A percentile compares a stretch with the other conserved stretches of the same genome.
Conservation (phyloP, 1,140 invertebrate species). For the Drepana arcuata region DNA sequence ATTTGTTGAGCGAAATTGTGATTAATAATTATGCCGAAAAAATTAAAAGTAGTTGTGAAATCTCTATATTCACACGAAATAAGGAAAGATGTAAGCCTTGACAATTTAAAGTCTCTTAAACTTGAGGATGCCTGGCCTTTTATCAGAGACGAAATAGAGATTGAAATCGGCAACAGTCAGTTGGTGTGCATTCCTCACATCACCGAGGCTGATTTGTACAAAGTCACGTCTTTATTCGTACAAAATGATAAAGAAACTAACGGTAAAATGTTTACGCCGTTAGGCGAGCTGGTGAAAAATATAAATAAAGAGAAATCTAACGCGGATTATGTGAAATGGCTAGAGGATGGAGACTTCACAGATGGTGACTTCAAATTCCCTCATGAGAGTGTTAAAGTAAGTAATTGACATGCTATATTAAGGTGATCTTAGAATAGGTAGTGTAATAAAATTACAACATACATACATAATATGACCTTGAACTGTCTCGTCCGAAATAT, state of each 20-base stretch:
- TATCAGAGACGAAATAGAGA: conserved; percentile 68
- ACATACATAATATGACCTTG: too few species aligned
- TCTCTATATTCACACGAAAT: conserved; percentile 66
- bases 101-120: conserved; percentile 57
- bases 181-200: conserved; percentile 68
- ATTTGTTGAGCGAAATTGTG: conserved; percentile 2
- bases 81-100: conserved; percentile 64
- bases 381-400: conserved; percentile 68
- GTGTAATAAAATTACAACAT: too few species aligned
- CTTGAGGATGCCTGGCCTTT: conserved; percentile 70
- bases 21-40: conserved; percentile 60
- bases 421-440: too few species aligned
- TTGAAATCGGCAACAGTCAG: conserved; percentile 63
- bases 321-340: conserved; percentile 51
- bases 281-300: conserved; percentile 56
- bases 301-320: conserved; percentile 54
- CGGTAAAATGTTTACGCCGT: conserved; percentile 61
- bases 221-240: conserved; percentile 60
- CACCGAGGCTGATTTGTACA: conserved; percentile 64
- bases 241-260: conserved; percentile 57
- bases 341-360: conserved; percentile 45
- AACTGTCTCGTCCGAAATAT: too few species aligned
- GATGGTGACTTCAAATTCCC: conserved; percentile 65
- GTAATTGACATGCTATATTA: too few species aligned
- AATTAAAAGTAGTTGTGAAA: conserved; percentile 65